Conservation (phyloP, 2,797 vertebrate genomes). For the Muscicapa comitata region DNA sequence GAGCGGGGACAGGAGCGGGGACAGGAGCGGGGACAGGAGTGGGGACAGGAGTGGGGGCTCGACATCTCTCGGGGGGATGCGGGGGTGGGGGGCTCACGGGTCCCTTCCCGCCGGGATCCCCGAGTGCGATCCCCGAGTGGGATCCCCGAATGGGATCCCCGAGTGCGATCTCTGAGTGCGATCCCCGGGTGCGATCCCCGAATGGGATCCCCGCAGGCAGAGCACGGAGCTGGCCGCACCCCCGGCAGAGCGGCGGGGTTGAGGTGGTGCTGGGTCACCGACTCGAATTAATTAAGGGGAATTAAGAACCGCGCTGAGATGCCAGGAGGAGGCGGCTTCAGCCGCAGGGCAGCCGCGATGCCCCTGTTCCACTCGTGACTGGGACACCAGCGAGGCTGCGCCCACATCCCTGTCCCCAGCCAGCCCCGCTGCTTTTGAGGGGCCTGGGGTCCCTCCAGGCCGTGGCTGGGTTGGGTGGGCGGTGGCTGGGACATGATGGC, state of each 20-base stretch:
- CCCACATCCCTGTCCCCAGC: neutral
- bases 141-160: too few species aligned
- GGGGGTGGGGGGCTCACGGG: too few species aligned
- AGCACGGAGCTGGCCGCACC: neutral
- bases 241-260: too few species aligned
- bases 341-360: neutral
- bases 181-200: too few species aligned
- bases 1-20: neutral
- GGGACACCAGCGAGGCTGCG: neutral
- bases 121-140: too few species aligned
- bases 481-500: accelerated
- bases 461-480: accelerated
- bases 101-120: too few species aligned
- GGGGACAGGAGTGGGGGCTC: neutral
- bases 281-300: neutral
- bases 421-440: accelerated
- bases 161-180: too few species aligned
- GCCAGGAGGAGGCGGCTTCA: neutral
- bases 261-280: neutral
- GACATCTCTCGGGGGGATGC: neutral
- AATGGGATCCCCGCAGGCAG: neutral
- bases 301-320: neutral
- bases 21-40: neutral
- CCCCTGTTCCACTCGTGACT: neutral
- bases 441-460: neutral